Evolutionary conservation across 2,888 invertebrate species (phyloP), one percentile per base, ranked within the genome.

Genomic region (Leptogaster cylindrica): DNA sequence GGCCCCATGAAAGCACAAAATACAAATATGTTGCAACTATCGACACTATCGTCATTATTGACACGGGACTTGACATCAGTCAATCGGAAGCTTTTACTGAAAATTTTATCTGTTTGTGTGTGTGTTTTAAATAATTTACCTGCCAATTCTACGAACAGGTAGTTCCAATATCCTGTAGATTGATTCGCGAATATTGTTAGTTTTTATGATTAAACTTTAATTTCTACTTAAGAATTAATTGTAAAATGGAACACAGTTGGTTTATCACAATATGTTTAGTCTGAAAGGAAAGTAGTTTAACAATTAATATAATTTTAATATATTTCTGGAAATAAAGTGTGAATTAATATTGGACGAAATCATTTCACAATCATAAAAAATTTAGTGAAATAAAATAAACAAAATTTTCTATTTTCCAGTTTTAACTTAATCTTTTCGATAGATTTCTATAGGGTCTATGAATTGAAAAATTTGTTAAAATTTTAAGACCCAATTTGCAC

Each of bases 1-100:
- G 96, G 0, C 96, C 95, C 85, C 90, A 89, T 72, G 85, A 87
- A 10, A 88, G 75, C 0, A 90, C 87, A 77, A 91, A 90, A 78
- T 88, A 89, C 36, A 90, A 80, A 76, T 92, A 92, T 39, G 87
- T 80, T 12, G 83, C 82, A 68, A 92, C 76, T 55, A 92, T n/a
- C n/a, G n/a, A n/a, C n/a, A n/a, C n/a, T n/a, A n/a, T 88, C 58
- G 86, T 84, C 18, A 88, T 75, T 2, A 89, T 86, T 0, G 91
- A 90, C 16, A 88, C 76, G 0, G 92, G 92, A 28, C 89, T 87
- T 23, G 83, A 82, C 76, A 92, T 89, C 64, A 92, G 82, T 55
- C 79, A 12, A 23, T n/a, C n/a, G n/a, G 12, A 50, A 50, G 14
- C 7, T 28, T 50, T 20, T 41, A 58, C 1, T 58, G 36, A 1